Conservation (phyloP, 2,888 invertebrate species). For the Noctua fimbriata region DNA sequence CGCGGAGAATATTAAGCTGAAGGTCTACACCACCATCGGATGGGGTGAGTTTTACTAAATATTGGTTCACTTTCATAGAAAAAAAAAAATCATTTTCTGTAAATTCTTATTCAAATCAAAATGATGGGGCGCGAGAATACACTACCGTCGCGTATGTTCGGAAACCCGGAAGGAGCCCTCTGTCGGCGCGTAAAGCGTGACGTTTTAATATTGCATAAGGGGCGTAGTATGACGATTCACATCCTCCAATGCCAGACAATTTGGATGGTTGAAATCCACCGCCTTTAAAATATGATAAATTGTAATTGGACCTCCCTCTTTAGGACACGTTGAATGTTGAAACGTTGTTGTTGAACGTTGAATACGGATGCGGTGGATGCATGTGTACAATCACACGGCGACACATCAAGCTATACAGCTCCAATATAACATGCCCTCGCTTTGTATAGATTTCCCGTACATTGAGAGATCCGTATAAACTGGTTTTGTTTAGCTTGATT, state of each 20-base stretch:
- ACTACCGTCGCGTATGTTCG: neutral
- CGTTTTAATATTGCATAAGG: too few species aligned
- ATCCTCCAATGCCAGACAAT: too few species aligned
- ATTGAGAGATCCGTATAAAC: too few species aligned
- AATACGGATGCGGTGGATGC: neutral
- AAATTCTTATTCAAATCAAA: neutral
- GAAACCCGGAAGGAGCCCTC: neutral
- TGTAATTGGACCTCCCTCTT: too few species aligned
- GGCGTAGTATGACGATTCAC: too few species aligned
- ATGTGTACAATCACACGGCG: too few species aligned
- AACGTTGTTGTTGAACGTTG: neutral
- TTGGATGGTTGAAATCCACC: too few species aligned
- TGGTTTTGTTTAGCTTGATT: too few species aligned
- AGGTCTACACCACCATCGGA: slow-evolving; percentile 95
- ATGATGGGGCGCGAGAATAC: neutral
- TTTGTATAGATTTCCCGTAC: too few species aligned
- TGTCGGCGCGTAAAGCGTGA: neutral
- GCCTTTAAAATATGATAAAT: too few species aligned
- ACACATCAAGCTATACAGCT: too few species aligned
- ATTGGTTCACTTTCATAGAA: neutral
- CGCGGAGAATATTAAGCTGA: slow-evolving; percentile 95
- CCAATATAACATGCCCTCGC: too few species aligned
- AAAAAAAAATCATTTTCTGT: neutral
- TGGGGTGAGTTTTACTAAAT: slow-evolving; percentile 93
- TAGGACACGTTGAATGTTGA: neutral